Percentiles rank a stretch among this genome's conserved stretches.
Evolutionary conservation across 2,888 invertebrate species (phyloP).

Genomic region (Drosophila neotestacea): DNA sequence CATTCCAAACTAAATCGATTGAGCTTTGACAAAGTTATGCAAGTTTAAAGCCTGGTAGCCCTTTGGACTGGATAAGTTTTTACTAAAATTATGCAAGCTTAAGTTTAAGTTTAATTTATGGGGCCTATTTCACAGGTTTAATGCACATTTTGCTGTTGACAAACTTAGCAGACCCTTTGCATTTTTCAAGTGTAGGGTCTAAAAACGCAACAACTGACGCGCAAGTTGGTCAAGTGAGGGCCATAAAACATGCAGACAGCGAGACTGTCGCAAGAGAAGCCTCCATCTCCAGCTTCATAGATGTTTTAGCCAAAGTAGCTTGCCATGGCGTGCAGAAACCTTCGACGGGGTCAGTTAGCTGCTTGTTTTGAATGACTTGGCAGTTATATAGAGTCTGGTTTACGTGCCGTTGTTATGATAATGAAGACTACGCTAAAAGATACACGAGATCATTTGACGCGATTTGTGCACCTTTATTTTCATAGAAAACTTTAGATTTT

Average conservation of each 20-base stretch:
- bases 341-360: slow-evolving; percentile 64
- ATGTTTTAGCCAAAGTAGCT: slow-evolving; percentile 45
- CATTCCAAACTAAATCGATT: too few species aligned
- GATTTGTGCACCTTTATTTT: background rate
- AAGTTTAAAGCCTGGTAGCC: too few species aligned
- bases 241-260: slow-evolving; percentile 25
- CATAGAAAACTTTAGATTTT: background rate
- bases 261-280: slow-evolving; percentile 28
- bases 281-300: slow-evolving; percentile 16
- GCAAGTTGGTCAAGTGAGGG: slow-evolving; percentile 38
- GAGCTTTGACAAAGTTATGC: too few species aligned
- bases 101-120: too few species aligned
- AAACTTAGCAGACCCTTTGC: too few species aligned
- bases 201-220: slow-evolving; percentile 24
- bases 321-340: slow-evolving; percentile 57
- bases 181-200: too few species aligned
- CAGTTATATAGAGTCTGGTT: slow-evolving; percentile 51
- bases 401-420: slow-evolving; percentile 58
- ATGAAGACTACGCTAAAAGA: slow-evolving; percentile 26
- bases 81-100: too few species aligned
- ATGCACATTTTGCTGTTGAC: too few species aligned
- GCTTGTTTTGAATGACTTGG: slow-evolving; percentile 56
- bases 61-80: too few species aligned
- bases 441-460: slow-evolving; percentile 16
- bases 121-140: too few species aligned